Conservation (phyloP, 2,113 vertebrate genomes). For the Nannobrachium achirus region DNA sequence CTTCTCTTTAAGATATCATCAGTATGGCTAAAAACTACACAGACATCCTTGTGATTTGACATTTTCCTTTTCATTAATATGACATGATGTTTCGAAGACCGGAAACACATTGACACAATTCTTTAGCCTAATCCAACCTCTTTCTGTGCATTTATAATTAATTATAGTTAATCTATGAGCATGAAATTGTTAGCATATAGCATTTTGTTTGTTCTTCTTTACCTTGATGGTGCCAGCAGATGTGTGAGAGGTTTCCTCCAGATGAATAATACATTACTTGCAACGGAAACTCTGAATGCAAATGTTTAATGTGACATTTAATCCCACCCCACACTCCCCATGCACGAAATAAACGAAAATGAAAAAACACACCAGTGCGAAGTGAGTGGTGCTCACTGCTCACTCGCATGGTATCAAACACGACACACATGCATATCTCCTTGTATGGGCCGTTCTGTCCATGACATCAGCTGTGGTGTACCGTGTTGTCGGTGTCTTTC, state of each 20-base stretch:
- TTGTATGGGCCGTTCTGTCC: too few relatives aligned
- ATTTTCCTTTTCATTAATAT: neutral
- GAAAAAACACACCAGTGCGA: too few relatives aligned
- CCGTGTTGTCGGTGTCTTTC: too few relatives aligned
- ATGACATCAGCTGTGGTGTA: too few relatives aligned
- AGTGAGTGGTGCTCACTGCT: too few relatives aligned
- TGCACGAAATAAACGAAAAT: neutral
- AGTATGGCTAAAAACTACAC: neutral
- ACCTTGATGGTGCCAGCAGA: neutral
- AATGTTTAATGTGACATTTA: conserved; percentile 38
- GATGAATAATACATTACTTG: conserved; percentile 38
- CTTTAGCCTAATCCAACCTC: neutral
- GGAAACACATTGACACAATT: too few relatives aligned
- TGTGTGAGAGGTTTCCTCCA: neutral
- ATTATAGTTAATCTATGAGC: neutral
- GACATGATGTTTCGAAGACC: too few relatives aligned
- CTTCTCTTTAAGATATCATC: too few relatives aligned
- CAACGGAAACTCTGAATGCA: conserved; percentile 7
- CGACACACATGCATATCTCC: too few relatives aligned
- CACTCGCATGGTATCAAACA: too few relatives aligned
- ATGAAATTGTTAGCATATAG: neutral
- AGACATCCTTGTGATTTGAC: neutral
- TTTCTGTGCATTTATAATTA: neutral
- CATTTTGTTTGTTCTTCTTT: neutral
- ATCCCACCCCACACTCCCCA: neutral